Percentiles rank a stretch among this genome's conserved stretches.
Evolutionary conservation across 2,797 vertebrate genomes (phyloP).

Genomic region (Lagodon rhomboides): DNA sequence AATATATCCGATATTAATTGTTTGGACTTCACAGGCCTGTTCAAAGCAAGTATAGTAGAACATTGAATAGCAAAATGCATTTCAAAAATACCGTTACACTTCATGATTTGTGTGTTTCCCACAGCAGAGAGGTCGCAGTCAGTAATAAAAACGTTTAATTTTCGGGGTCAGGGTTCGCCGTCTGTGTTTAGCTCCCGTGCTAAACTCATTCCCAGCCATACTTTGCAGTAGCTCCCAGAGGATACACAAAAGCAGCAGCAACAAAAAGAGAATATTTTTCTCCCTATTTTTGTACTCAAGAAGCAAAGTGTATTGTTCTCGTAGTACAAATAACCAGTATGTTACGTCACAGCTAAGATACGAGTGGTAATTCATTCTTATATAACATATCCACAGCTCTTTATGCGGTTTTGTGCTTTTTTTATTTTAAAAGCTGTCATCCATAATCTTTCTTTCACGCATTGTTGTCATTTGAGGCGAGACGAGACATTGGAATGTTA

Average conservation of each 20-base stretch:
- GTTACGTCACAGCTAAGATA: slow-evolving; percentile 26
- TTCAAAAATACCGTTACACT: neutral
- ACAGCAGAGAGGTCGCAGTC: neutral
- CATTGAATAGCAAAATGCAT: neutral
- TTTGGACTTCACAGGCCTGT: slow-evolving; percentile 11
- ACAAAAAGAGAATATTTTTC: slow-evolving; percentile 41
- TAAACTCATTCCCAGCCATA: slow-evolving; percentile 15
- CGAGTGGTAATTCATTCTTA: slow-evolving; percentile 6
- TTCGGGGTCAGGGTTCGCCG: slow-evolving; percentile 6
- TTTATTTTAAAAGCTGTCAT: slow-evolving; percentile 38
- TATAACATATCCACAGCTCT: slow-evolving; percentile 14
- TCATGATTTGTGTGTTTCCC: neutral
- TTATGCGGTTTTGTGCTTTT: slow-evolving; percentile 32
- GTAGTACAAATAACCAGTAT: slow-evolving; percentile 50
- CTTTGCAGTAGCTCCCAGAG: slow-evolving; percentile 36
- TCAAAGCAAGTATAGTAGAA: neutral
- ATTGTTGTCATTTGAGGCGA: slow-evolving; percentile 19
- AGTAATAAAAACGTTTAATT: neutral
- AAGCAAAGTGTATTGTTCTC: slow-evolving; percentile 35
- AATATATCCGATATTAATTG: neutral
- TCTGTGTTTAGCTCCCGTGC: neutral
- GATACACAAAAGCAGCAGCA: slow-evolving; percentile 28
- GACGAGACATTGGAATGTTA: slow-evolving; percentile 21
- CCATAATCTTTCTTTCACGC: slow-evolving; percentile 9
- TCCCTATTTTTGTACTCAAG: slow-evolving; percentile 74